Evolutionary conservation across 2,113 vertebrate genomes (phyloP).

Genomic region (Oophaga pumilio): DNA sequence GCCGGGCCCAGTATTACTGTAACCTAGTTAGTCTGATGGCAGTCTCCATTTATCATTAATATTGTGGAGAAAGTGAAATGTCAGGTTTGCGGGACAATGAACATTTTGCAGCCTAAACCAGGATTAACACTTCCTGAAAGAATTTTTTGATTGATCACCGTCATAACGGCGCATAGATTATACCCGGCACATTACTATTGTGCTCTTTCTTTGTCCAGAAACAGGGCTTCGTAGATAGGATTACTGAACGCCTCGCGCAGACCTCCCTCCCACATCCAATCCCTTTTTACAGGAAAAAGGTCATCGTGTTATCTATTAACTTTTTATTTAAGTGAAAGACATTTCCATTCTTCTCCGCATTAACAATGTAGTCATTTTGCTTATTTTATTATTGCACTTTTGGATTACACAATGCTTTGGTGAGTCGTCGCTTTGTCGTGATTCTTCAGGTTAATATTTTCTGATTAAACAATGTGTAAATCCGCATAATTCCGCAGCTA

Average conservation of each 20-base stretch:
- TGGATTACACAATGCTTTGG: neutral
- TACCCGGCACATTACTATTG: slow-evolving; percentile 49
- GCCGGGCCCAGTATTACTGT: slow-evolving; percentile 26
- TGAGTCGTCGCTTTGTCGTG: neutral
- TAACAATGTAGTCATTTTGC: slow-evolving; percentile 11
- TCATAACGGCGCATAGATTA: slow-evolving; percentile 57
- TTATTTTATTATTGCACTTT: slow-evolving; percentile 20
- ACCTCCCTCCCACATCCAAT: slow-evolving; percentile 47
- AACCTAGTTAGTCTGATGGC: slow-evolving; percentile 53
- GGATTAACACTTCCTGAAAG: slow-evolving; percentile 57
- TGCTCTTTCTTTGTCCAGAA: slow-evolving; percentile 47
- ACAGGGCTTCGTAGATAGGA: slow-evolving; percentile 37
- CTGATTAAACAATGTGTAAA: slow-evolving; percentile 13
- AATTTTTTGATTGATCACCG: slow-evolving; percentile 57
- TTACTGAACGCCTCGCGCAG: slow-evolving; percentile 46
- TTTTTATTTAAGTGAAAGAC: slow-evolving; percentile 60
- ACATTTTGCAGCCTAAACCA: slow-evolving; percentile 52
- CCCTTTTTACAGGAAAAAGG: slow-evolving; percentile 52
- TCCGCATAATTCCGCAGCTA: neutral
- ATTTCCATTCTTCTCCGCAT: slow-evolving; percentile 27
- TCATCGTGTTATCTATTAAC: slow-evolving; percentile 61
- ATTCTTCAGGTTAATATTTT: neutral
- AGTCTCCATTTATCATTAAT: slow-evolving; percentile 57
- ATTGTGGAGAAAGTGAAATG: slow-evolving; percentile 57
- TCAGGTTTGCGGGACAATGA: slow-evolving; percentile 54